Conservation (phyloP, 2,797 vertebrate genomes). For the Notoglanidium macrostoma region DNA sequence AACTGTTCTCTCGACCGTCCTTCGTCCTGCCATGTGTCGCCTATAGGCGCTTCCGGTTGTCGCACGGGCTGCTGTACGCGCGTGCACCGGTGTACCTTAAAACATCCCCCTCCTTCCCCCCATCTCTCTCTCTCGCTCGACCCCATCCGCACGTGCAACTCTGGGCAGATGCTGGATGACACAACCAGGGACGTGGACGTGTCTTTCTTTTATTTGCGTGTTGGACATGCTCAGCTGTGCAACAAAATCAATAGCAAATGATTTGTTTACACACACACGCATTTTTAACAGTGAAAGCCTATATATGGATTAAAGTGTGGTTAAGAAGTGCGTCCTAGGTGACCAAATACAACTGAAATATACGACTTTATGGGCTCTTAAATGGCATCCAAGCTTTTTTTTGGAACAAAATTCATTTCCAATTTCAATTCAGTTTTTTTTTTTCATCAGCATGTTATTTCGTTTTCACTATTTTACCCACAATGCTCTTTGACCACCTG, state of each 20-base stretch:
- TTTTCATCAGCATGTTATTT: not conserved
- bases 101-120: not conserved
- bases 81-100: constrained; percentile 37
- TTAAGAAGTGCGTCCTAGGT: not conserved
- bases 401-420: not conserved
- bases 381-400: not conserved
- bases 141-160: not conserved
- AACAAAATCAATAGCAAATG: not conserved
- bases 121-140: not conserved
- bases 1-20: not conserved
- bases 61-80: constrained; percentile 47
- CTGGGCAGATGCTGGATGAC: not conserved
- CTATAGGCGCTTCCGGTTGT: constrained; percentile 76
- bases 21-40: constrained; percentile 63
- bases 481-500: not conserved
- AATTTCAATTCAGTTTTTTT: too few relatives aligned
- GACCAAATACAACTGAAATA: not conserved
- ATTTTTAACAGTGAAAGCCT: not conserved
- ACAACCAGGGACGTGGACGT: not conserved
- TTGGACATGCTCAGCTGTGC: not conserved
- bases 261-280: not conserved
- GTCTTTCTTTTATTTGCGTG: not conserved
- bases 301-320: not conserved
- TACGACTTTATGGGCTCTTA: not conserved
- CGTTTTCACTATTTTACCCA: not conserved